Conservation (phyloP, 2,797 vertebrate species). For the Numenius phaeopus region DNA sequence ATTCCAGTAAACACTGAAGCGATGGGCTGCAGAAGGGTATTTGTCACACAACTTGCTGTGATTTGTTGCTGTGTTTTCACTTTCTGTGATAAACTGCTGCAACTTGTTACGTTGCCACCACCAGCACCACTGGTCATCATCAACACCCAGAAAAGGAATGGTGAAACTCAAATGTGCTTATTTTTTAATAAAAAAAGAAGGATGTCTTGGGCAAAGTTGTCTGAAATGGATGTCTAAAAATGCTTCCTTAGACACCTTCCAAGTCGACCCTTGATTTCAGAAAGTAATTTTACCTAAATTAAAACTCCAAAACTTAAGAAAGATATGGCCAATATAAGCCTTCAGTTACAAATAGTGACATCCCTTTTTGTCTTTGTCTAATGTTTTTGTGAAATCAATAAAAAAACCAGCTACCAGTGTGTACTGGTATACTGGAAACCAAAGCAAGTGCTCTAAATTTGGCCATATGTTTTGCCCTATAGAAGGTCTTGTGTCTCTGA, state of each 20-base stretch:
- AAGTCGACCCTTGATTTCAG: neutral
- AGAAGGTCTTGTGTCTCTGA: neutral
- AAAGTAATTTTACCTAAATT: neutral
- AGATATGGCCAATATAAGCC: neutral
- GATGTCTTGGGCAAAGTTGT: neutral
- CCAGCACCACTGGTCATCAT: neutral
- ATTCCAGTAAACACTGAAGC: neutral
- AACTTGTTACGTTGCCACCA: neutral
- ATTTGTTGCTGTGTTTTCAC: neutral
- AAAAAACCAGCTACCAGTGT: neutral
- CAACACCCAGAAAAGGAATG: neutral
- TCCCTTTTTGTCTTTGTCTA: neutral
- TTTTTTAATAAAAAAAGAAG: neutral
- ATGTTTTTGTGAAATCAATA: neutral
- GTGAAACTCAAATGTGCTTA: neutral
- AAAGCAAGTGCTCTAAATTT: neutral
- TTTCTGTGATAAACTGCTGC: neutral
- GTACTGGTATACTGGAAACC: neutral
- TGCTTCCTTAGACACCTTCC: neutral
- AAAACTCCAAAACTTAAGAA: neutral
- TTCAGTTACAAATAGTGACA: neutral
- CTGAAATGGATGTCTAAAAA: neutral
- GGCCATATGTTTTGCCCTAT: fast-evolving
- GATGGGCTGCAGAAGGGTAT: neutral
- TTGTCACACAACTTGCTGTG: neutral